Base-by-base conservation (phyloP, 2,888 invertebrate species). In the Netelia fuscicornis region DNA sequence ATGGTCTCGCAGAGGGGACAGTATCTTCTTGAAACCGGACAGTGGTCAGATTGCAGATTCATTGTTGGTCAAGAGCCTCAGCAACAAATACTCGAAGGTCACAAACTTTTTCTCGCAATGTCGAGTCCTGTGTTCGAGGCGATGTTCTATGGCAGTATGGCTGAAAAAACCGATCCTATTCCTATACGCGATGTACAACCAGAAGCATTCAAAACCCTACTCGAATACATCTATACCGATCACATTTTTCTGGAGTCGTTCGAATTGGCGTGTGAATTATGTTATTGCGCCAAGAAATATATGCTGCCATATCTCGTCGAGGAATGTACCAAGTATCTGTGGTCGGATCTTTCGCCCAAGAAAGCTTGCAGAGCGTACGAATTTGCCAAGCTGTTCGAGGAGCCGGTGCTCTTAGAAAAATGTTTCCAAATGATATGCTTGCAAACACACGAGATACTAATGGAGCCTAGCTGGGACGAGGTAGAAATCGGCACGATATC, bases 221-320 rank as follows among this genome's bases (percentile, higher is more conserved):
- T 98, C 42, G 97, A 97, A 95, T 97, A 98, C 89, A 97, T 98
- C 79, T 98, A 98, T 91, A 97, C 97, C 8, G 97, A 98, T 89
- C 85, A 87, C 87, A 97, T 98, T 56, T 96, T 96, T 88, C 95
- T 98, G 10, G 96, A 96, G 83, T 97, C 97, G 0, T 97, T 98
- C 92, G 98, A 98, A 90, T 96, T 97, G 91, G 98, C 97, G 0
- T 98, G 97, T 92, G 98, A 98, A 90, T 93, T 98, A 52, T 98
- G 98, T 91, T 98, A 98, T 92, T 97, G 97, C 77, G 98, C 97
- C 10, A 98, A 98, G 91, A 98, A 98, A 91, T 98, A 98, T 90
- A 97, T 98, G 97, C 93, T 98, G 78, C 98, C 98, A 0, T 96
- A 97, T 92, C 94, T 98, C 9, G 97, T 98, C 0, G 96, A 97